Evolutionary conservation across 2,888 invertebrate species (phyloP).

Genomic region (Arge pagana): DNA sequence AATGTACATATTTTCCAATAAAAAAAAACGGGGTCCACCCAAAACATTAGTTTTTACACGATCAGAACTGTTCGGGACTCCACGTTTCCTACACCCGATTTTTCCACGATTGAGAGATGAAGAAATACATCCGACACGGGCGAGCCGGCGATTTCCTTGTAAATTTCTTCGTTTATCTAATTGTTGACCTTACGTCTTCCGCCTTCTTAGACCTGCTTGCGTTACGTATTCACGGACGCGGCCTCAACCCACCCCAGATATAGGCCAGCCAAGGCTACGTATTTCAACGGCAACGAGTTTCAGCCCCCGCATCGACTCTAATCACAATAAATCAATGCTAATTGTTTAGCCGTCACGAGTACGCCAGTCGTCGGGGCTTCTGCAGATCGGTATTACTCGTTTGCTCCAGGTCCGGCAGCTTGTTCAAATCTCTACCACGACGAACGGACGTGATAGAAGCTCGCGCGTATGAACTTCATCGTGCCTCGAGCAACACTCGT

Average conservation of each 20-base stretch:
- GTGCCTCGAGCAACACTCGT: too few species aligned
- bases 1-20: conserved; percentile 4
- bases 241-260: conserved; percentile 2
- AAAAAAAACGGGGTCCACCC: background rate
- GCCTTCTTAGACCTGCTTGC: too few species aligned
- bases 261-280: conserved; percentile 14
- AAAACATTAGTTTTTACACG: conserved; percentile 2
- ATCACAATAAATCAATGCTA: conserved; percentile 19
- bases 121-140: background rate
- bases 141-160: background rate
- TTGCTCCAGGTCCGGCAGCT: background rate
- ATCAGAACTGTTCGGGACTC: too few species aligned
- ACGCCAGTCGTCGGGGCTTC: background rate
- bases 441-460: background rate
- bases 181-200: too few species aligned
- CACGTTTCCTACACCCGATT: too few species aligned
- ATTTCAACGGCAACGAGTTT: background rate
- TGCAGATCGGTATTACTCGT: conserved; percentile 1
- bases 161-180: background rate
- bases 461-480: too few species aligned
- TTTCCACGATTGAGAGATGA: background rate
- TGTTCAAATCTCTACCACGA: background rate
- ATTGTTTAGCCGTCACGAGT: conserved; percentile 7
- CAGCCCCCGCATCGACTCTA: conserved; percentile 10
- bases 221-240: too few species aligned